Evolutionary conservation across 2,797 vertebrate genomes (phyloP), one percentile per base, ranked within the genome.

Genomic region (Acrossocheilus fasciatus): DNA sequence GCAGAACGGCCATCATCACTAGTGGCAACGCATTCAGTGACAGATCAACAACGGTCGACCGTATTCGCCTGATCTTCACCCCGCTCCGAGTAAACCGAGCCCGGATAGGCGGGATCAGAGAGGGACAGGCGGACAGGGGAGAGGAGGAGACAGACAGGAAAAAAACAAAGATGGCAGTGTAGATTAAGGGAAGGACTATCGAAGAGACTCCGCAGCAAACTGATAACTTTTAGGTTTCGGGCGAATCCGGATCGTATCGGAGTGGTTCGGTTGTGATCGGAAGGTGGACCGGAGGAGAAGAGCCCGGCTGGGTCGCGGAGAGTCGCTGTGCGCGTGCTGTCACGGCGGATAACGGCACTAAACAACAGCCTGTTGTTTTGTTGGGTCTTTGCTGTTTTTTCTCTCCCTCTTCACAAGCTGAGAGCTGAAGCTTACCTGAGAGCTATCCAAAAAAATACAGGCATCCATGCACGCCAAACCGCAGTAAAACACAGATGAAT

Each of bases 101-200:
- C 76, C 45, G 91, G 92, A 95, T 93, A 92, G 91, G 92, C 84
- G 74, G 86, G 87, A 90, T 88, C 91, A 78, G 70, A 66, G 89
- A 83, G 82, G 45, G 36, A 45, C 70, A 89, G 91, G 92, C 90
- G 90, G 92, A 94, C 92, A 87, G 86, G 64, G 92, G 90, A 93
- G 92, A 92, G 91, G 93, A 86, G 93, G 92, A 87, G 69, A 66
- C 81, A 83, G 83, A 79, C 87, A 88, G 84, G 82, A 91, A 93
- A 92, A 93, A 95, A 96, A 96, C 95, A 96, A 96, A 96, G 95
- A 96, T 96, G 96, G 96, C 95, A 95, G 95, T 94, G 94, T 95
- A 95, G 93, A 93, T 91, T 93, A 88, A 94, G 91, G 92, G 91
- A 92, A 92, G 93, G 93, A 92, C 91, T 92, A 91, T 89, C 91